These are phyloP conservation scores for Heptranchias perlo DNA, from an alignment of 2,113 vertebrate species.

Conservation along the genomic window DNA sequence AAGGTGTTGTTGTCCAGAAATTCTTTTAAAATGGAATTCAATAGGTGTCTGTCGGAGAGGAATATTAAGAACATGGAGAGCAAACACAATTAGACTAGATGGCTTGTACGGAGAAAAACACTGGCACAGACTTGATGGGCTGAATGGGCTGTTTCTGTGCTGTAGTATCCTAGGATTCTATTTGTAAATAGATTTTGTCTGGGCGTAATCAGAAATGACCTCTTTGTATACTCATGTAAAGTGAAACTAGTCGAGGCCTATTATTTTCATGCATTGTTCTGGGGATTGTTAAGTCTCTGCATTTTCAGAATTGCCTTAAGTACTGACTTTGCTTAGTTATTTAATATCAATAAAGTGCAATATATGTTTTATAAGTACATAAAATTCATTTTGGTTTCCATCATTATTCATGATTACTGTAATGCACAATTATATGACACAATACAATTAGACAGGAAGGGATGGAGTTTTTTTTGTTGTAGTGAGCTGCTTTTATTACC, in stretches of 20 bases:
- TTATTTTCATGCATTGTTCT: background rate
- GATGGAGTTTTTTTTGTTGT: background rate
- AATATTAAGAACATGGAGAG: background rate
- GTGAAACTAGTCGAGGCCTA: background rate
- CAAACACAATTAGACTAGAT: background rate
- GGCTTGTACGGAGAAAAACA: background rate
- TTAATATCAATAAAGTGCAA: background rate
- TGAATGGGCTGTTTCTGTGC: background rate
- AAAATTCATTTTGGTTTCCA: background rate
- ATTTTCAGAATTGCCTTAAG: background rate
- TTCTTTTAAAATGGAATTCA: background rate
- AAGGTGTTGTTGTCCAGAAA: background rate
- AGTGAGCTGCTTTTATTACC: slow-evolving; percentile 17
- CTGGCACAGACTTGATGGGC: background rate
- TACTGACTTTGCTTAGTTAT: background rate
- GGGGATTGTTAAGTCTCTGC: background rate
- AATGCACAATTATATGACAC: background rate
- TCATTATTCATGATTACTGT: background rate
- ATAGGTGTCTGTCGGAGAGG: background rate
- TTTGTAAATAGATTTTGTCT: background rate
- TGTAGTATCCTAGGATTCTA: background rate
- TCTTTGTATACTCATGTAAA: background rate
- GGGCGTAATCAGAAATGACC: background rate
- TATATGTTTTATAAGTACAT: background rate
- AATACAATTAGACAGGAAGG: background rate